Evolutionary conservation across 1,140 invertebrate genomes (phyloP).

Genomic region (Reticulitermes speratus): DNA sequence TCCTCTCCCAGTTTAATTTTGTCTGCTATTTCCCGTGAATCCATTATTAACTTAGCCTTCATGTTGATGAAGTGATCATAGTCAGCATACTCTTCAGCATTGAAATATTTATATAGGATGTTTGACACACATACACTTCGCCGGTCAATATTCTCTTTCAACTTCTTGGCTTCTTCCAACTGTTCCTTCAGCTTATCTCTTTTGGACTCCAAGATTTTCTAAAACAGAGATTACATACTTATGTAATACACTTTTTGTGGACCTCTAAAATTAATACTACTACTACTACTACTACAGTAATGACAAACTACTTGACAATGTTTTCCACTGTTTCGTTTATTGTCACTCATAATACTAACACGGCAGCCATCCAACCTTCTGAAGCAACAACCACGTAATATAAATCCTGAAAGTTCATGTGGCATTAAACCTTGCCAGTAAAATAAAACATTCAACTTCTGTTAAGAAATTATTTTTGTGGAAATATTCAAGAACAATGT

Average conservation of each 20-base stretch:
- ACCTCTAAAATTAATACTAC: neutral
- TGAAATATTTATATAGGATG: constrained; percentile 73
- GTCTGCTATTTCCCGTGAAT: constrained; percentile 80
- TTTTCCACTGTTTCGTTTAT: too few species aligned
- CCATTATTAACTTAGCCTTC: constrained; percentile 88
- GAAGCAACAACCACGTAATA: too few species aligned
- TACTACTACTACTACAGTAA: too few species aligned
- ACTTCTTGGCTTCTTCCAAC: constrained; percentile 78
- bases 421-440: too few species aligned
- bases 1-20: constrained; percentile 86
- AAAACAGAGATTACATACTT: constrained; percentile 41
- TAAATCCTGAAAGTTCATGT: too few species aligned
- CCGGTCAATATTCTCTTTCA: constrained; percentile 82
- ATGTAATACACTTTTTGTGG: neutral
- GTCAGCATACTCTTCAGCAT: constrained; percentile 73
- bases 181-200: constrained; percentile 75
- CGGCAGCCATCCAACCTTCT: too few species aligned
- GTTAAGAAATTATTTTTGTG: too few species aligned
- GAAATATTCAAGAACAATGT: too few species aligned
- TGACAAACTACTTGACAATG: too few species aligned
- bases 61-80: constrained; percentile 88
- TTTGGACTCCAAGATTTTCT: constrained; percentile 77
- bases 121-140: constrained; percentile 73
- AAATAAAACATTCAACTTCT: too few species aligned
- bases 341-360: too few species aligned